Evolutionary conservation across 2,888 invertebrate species (phyloP), one percentile per base, ranked within the genome.

Genomic region (Dryococelus australis): DNA sequence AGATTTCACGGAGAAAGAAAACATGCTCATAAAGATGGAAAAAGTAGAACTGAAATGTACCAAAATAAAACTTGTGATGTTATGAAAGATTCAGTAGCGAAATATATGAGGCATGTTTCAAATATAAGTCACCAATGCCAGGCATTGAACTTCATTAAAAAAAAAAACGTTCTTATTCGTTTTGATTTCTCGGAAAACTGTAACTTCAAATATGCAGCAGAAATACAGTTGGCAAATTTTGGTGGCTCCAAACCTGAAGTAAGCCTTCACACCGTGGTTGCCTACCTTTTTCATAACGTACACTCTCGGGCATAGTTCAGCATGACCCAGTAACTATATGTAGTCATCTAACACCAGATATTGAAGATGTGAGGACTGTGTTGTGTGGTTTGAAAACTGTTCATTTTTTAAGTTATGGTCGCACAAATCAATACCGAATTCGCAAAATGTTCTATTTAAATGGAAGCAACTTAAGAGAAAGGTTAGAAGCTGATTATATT

Each of bases 141-240:
- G 83, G 83, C 8, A 83, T 13, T 83, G 28, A 28, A 83, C 43
- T 83, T 20, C 5, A 20, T 83, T 20, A 83, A 35, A 83, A 20
- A 83, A 83, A 83, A 83, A 1, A 26, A 83, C 28, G 28, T 83
- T 9, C 83, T 83, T 1, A 43, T 83, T 35, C 83, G 12, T 83
- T 28, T 5, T 24, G 43, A 83, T 83, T 83, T 83, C 28, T 27
- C 83, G 16, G 83, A 83, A 43, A 83, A 83, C 43, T 83, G 28
- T 20, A 83, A 83, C 24, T 35, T 1, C 83, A 83, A 83, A 28
- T 83, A 83, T 83, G 83, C 83, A 4, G 83, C 16, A 83, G 83
- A 83, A 83, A 83, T 83, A 27, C 83, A 83, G 83, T 83, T 26
- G 20, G 83, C 83, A 28, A n/a, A 83, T 43, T 83, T 83, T 83